Evolutionary conservation across 2,113 vertebrate genomes (phyloP), one percentile per base, ranked within the genome.

Genomic region (Pimephales promelas): DNA sequence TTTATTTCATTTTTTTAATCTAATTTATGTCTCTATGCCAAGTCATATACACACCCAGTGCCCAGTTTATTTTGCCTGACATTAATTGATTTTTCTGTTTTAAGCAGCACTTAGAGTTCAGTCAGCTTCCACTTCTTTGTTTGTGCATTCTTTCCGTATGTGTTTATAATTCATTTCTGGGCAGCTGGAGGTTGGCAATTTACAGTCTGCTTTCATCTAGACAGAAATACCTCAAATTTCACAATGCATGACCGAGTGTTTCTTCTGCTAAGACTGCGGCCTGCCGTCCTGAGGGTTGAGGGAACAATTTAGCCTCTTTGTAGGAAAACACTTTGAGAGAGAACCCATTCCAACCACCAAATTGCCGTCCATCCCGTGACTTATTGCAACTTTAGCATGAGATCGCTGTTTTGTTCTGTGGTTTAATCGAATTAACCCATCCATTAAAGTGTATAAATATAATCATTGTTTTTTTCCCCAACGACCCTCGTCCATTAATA

Each of bases 221-320:
- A 62, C 68, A 87, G 84, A 85, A 71, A 73, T 56, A 73, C 75
- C 86, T 88, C 71, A 83, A 83, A 84, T 84, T 79, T 85, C 81
- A 85, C 83, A 59, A 81, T 81, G 52, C 72, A 83, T 59, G 87
- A 86, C 85, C 78, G 84, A 87, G 83, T 83, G 88, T 83, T 72
- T 81, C 78, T 79, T 83, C 62, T 79, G 81, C 70, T 82, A 70
- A 49, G 83, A 81, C 77, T 83, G 79, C 82, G 82, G 85, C 87
- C 83, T 47, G 54, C 43, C 80, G 57, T 73, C 73, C 54, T 56
- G 62, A 80, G 84, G 73, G 85, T 83, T 84, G 85, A 66, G 61
- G 80, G 81, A 71, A 49, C 64, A 61, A 47, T 26, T 13, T 68
- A 9, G 31, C 57, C 45, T 52, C 20, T 47, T 87, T 86, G 68